Percentiles rank a stretch among this genome's conserved stretches.
Conservation (phyloP, 2,888 invertebrate genomes). For the Agrotis segetum region DNA sequence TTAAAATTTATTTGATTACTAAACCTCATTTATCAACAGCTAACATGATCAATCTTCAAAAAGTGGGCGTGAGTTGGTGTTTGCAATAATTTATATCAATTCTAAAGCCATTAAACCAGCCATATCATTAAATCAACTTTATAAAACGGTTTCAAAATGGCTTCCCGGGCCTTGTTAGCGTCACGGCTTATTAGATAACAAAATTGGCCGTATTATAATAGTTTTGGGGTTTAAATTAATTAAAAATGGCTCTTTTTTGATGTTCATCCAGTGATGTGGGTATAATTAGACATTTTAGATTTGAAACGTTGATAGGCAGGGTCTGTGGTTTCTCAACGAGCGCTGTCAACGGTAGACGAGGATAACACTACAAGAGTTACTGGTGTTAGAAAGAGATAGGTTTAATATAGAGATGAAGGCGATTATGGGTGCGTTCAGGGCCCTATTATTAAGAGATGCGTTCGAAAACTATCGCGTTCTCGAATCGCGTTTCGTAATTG, state of each 20-base stretch:
- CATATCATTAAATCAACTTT: conserved; percentile 72
- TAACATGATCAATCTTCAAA: conserved; percentile 67
- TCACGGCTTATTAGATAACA: conserved; percentile 89
- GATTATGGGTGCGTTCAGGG: conserved; percentile 79
- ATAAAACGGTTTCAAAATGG: conserved; percentile 84
- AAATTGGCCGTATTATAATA: conserved; percentile 90
- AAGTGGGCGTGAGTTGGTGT: conserved; percentile 67
- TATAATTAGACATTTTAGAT: conserved; percentile 90
- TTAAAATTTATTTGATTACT: conserved; percentile 59
- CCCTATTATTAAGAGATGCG: conserved; percentile 89
- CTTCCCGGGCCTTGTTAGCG: conserved; percentile 83
- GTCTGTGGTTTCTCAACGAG: conserved; percentile 82
- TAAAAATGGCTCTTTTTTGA: conserved; percentile 88
- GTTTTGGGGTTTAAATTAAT: conserved; percentile 89
- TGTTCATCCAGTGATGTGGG: conserved; percentile 88
- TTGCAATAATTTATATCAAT: conserved; percentile 82
- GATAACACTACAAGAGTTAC: conserved; percentile 65
- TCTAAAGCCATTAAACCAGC: conserved; percentile 74
- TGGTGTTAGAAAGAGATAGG: conserved; percentile 72
- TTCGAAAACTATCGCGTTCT: conserved; percentile 83
- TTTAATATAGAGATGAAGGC: conserved; percentile 77
- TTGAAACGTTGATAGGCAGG: conserved; percentile 84
- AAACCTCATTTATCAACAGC: conserved; percentile 57
- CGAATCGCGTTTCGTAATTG: conserved; percentile 88
- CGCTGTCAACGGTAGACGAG: conserved; percentile 82